Evolutionary conservation across 2,888 invertebrate species (phyloP), one percentile per base, ranked within the genome.

Genomic region (Hydriomena furcata): DNA sequence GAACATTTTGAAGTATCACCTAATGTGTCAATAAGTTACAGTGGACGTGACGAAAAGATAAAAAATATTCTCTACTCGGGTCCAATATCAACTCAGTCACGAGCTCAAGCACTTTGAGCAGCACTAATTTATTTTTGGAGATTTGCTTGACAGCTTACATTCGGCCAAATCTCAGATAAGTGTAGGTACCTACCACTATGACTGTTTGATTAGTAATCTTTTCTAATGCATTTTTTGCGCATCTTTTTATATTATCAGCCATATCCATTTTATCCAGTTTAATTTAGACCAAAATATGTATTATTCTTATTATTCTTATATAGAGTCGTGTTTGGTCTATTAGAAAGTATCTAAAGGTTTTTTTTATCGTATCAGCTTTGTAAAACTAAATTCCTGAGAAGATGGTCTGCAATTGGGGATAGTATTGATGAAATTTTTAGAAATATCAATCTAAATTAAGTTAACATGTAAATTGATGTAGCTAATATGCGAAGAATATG

Each of bases 51-150:
- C 24, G 17, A 8, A 72, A 71, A 75, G 66, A 71, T 62, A 68
- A 77, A 41, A 79, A 76, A 25, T 17, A 6, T 12, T 1, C 10
- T 67, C 63, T 67, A 63, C 63, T 69, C 65, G 67, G 76, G 75
- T 79, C 80, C 80, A 82, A 71, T 71, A 77, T 59, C 77, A 73
- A 66, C 58, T 66, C 74, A 79, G 86, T 88, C 89, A 89, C 89
- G 89, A 86, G 71, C 77, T 59, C 65, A 77, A 66, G 82, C 85
- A 82, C 84, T 86, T 84, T 79, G 76, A 74, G 77, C 73, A 76
- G 78, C 80, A 77, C 77, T 76, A 77, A 84, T 84, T 85, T 82
- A 78, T 82, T 83, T 82, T 82, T 61, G 74, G 71, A 75, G 71
- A 76, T 78, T 79, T 80, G 82, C 78, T 79, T 80, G 82, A 80